Percentiles rank a stretch among this genome's conserved stretches.
phyloP scores from a whole-genome alignment of 1,140 invertebrate genomes.

The Drosophila kohkoa region DNA sequence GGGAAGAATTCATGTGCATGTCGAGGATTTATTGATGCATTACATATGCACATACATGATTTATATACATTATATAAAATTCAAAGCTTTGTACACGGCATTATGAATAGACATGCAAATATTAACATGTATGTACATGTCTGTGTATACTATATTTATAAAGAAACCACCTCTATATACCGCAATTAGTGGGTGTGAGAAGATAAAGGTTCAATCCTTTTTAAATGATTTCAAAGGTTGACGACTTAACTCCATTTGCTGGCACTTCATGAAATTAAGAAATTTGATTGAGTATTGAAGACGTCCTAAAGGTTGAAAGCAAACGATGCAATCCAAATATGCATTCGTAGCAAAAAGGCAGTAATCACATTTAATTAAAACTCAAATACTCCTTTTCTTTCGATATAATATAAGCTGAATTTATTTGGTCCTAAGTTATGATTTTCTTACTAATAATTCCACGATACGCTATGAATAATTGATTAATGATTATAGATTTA shows the following conservation, averaged over 20 bases:
- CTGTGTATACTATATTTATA: slow-evolving; percentile 4
- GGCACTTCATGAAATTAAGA: slow-evolving; percentile 1
- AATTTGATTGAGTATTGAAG: slow-evolving; percentile 6
- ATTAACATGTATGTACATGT: slow-evolving; percentile 26
- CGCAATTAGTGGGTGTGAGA: slow-evolving; percentile 10
- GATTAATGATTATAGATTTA: no score
- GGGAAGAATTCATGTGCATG: background rate
- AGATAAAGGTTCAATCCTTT: background rate
- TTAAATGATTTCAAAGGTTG: slow-evolving; percentile 5
- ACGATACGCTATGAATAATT: no score
- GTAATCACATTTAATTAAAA: background rate
- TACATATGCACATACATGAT: slow-evolving; percentile 40
- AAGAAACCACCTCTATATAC: background rate
- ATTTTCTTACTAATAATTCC: no score
- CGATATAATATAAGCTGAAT: no score
- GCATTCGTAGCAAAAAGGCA: background rate
- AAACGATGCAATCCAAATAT: background rate
- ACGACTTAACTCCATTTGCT: slow-evolving; percentile 8
- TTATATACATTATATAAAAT: slow-evolving; percentile 53
- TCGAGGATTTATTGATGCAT: slow-evolving; percentile 35
- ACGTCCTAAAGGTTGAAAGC: background rate
- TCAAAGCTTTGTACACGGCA: slow-evolving; percentile 30
- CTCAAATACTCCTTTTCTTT: no score
- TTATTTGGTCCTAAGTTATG: no score
- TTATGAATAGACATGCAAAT: slow-evolving; percentile 31